phyloP scores from a whole-genome alignment of 1,140 invertebrate genomes.

The Saxidomus purpurata region DNA sequence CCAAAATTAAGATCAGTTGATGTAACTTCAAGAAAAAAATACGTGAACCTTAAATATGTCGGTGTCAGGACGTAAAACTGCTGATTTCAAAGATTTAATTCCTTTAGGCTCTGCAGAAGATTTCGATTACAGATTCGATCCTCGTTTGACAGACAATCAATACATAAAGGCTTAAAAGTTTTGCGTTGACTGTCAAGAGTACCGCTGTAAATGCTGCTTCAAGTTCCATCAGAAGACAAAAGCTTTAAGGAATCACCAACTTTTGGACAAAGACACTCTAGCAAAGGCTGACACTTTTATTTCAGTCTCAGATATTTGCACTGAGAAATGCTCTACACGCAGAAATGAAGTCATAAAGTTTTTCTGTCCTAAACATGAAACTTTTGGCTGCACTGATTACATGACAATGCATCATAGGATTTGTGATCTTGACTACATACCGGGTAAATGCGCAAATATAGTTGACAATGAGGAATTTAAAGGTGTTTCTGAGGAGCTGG shows the following conservation, averaged over 20 bases:
- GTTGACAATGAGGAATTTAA: not conserved
- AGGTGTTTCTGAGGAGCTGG: not conserved
- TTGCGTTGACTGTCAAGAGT: not conserved
- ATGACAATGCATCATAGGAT: not conserved
- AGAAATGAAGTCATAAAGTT: not conserved
- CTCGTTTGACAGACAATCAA: not conserved
- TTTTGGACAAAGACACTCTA: not conserved
- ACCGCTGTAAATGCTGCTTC: not conserved
- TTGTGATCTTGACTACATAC: not conserved
- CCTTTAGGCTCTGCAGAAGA: not conserved
- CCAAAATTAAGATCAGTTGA: too few relatives aligned
- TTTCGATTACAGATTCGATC: not conserved
- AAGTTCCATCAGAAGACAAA: not conserved
- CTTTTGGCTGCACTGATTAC: not conserved
- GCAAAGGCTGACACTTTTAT: not conserved
- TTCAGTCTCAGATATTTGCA: not conserved
- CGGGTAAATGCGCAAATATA: not conserved
- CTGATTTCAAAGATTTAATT: not conserved
- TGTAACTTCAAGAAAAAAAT: too few relatives aligned
- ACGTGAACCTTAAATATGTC: too few relatives aligned
- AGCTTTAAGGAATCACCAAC: not conserved
- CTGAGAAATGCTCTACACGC: not conserved
- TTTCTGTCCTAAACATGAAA: not conserved
- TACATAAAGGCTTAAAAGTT: not conserved
- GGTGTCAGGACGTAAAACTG: not conserved